phyloP scores from a whole-genome alignment of 2,888 invertebrate species.

The Pediacus dermestoides region DNA sequence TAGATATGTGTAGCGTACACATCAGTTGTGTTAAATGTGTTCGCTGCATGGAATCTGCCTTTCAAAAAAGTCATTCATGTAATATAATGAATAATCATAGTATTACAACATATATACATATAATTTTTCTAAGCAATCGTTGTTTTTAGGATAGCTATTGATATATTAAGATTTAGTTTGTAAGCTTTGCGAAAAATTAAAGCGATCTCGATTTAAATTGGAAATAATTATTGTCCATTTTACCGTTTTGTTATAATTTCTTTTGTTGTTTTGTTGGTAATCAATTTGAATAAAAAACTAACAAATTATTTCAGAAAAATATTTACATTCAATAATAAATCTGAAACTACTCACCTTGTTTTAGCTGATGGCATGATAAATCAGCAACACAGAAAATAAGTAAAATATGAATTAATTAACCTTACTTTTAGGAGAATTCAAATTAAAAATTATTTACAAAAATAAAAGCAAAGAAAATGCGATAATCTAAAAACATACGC shows the following conservation, averaged over 20 bases:
- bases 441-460: too few relatives aligned
- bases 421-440: too few relatives aligned
- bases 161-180: constrained; percentile 50
- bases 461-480: too few relatives aligned
- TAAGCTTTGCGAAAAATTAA: constrained; percentile 52
- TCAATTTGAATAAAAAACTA: constrained; percentile 33
- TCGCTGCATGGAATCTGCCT: constrained; percentile 44
- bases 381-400: too few relatives aligned
- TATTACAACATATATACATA: constrained; percentile 50
- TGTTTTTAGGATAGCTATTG: constrained; percentile 51
- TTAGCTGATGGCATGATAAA: too few relatives aligned
- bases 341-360: too few relatives aligned
- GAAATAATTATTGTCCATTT: constrained; percentile 39
- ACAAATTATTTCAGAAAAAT: constrained; percentile 7
- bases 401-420: too few relatives aligned
- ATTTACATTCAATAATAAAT: constrained; percentile 2
- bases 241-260: constrained; percentile 39
- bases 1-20: constrained; percentile 39
- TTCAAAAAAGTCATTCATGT: constrained; percentile 46
- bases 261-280: constrained; percentile 32
- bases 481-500: too few relatives aligned
- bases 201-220: constrained; percentile 48
- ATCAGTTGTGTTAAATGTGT: constrained; percentile 30
- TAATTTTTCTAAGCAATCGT: constrained; percentile 54
- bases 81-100: constrained; percentile 46